phyloP scores from a whole-genome alignment of 2,113 vertebrate genomes.

The Pitta sordida region DNA sequence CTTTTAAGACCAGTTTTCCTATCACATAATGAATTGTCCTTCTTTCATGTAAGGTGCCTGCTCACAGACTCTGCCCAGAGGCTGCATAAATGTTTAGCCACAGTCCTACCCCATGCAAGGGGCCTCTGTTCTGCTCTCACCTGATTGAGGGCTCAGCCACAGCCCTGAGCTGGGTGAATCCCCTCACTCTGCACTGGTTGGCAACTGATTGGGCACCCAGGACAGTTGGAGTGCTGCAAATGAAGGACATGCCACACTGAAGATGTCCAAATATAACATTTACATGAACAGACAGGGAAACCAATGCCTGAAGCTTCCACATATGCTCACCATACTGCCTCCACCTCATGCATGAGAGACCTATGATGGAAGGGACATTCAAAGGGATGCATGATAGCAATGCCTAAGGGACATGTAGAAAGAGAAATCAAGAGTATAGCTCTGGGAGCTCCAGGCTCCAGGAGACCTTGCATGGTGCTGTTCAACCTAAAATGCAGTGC shows the following conservation, averaged over 20 bases:
- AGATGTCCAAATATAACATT: neutral
- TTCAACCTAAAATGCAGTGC: neutral
- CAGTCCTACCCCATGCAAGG: neutral
- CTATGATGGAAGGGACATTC: neutral
- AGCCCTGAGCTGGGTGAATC: neutral
- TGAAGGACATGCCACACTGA: neutral
- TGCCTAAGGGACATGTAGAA: neutral
- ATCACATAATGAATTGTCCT: neutral
- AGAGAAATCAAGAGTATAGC: neutral
- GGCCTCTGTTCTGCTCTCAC: neutral
- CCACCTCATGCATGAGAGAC: neutral
- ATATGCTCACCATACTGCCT: neutral
- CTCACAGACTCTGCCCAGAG: neutral
- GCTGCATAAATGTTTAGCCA: neutral
- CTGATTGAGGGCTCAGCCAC: neutral
- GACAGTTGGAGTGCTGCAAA: neutral
- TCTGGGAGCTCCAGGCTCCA: neutral
- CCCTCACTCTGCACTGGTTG: neutral
- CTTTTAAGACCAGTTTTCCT: neutral
- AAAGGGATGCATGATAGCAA: neutral
- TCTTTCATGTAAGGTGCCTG: neutral
- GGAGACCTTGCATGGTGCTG: neutral
- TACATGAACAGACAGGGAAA: neutral
- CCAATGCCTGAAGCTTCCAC: neutral
- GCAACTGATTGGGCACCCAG: neutral